Evolutionary conservation across 2,888 invertebrate species (phyloP), one percentile per base, ranked within the genome.

Genomic region (Panopea generosa): DNA sequence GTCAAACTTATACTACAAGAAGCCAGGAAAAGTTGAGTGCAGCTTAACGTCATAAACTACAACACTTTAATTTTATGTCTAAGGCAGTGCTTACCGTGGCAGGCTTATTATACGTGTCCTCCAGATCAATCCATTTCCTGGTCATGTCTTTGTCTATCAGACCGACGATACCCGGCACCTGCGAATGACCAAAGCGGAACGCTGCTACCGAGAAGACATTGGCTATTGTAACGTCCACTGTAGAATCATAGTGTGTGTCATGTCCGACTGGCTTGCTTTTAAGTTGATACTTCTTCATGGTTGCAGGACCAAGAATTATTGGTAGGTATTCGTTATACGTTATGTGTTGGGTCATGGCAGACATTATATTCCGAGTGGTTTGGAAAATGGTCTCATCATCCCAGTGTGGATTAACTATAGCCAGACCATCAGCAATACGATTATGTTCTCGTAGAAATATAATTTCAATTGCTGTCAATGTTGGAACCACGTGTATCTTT

Each of bases 171-270:
- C n/a, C 4, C 2, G 61, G 50, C 9, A 61, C 27, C 38, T 61
- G 61, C 0, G 98, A 96, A 93, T 99, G 99, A 0, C 99, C 99
- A 91, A 99, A 92, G 85, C 99, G 94, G 53, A 99, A 94, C 0
- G 99, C 99, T 7, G 99, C 98, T 0, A 99, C 98, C 0, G 99
- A 98, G 92, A 99, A 99, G 14, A 96, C 97, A 91, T 99, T 99
- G 2, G 71, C 49, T 38, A 83, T 68, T 29, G 96, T 95, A 0
- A 98, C 96, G 91, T 99, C 96, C 0, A 96, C 81, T 27, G 94
- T 94, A 0, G 96, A 94, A 92, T 98, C 93, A 91, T 99, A 99
- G 43, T 96, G 96, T 49, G 93, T 93, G 90, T 98, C 98, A 52
- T 94, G 91, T 0, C 97, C 97, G 45, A 98, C 90, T 89, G 95